Evolutionary conservation across 2,113 vertebrate species (phyloP), one percentile per base, ranked within the genome.

Genomic region (Poeciliopsis occidentalis): DNA sequence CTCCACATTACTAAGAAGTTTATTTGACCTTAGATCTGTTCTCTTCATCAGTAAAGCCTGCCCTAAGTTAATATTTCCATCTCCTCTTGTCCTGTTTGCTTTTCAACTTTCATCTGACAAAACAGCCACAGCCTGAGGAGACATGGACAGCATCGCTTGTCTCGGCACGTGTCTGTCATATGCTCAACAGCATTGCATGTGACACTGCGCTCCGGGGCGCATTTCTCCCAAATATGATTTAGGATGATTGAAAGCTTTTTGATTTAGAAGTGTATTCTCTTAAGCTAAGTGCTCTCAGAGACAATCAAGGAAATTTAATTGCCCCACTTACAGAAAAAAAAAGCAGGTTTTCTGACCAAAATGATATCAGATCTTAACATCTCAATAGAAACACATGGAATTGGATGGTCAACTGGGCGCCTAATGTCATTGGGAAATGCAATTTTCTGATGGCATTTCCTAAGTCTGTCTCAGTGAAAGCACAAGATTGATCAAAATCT

Each of bases 201-300:
- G 95, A 95, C 94, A 92, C 94, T 93, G 93, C 90, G 94, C 94
- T 95, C 89, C 88, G 87, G 93, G 95, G 94, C 94, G 95, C 94
- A 96, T 95, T 95, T 95, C 94, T 95, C 93, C 94, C 93, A 96
- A 98, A 99, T 96, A 96, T 95, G 95, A 96, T 98, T 98, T 96
- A 94, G 95, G 95, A 96, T 98, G 97, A 99, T 97, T 98, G 97
- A 99, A 98, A 98, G 95, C 94, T 95, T 97, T 99, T 98, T 98
- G 96, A 99, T 99, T 97, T 97, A 93, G 94, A 96, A 98, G 97
- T 97, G 96, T 97, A 97, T 98, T 97, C 97, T 98, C 96, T 98
- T 97, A 96, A 96, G 96, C 95, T 98, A 98, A 99, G 97, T 99
- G 97, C 96, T 98, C 96, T 95, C 94, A 87, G 94, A 96, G 96